Evolutionary conservation across 2,888 invertebrate species (phyloP), one percentile per base, ranked within the genome.

Genomic region (Microctonus aethiopoides): DNA sequence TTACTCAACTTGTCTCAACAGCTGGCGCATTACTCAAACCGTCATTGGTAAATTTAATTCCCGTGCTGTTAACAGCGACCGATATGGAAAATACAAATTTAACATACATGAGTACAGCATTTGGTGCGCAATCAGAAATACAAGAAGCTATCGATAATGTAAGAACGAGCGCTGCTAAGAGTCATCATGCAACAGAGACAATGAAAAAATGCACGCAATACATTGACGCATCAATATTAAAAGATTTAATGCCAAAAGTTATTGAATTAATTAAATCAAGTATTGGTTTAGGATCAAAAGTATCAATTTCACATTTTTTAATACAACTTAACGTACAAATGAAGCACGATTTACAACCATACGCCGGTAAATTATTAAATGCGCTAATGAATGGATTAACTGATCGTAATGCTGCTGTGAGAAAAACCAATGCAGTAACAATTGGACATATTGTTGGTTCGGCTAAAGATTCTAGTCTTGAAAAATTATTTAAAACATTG

Each of bases 131-230:
- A 76, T 89, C 90, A 90, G 92, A 92, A 57, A 89, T 92, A 0
- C 91, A 95, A 77, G 95, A 95, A 80, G 87, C 90, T 26, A 89
- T 96, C 0, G 97, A 97, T 84, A 92, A 91, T 75, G 90, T 93
- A 70, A 88, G 97, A 68, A 94, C 95, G 7, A 92, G 91, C 67
- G 92, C 93, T 1, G 95, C 95, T 0, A 92, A 93, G 79, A 92
- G 92, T 0, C 95, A 97, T 83, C 94, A 95, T 72, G 95, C 96
- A 71, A 95, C 95, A 75, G 95, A 96, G 80, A 95, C 95, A 2
- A 92, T 96, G 41, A 91, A 93, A 54, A 93, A 94, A 89, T 91
- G 92, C 77, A 88, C 92, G 36, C 90, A 90, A 77, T 94, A 92
- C 84, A 91, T 96, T 32, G 94, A 95, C 85, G 92, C 91, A 57